These are phyloP conservation scores for Nyctalus aviator DNA, from an alignment of 2,797 vertebrate genomes.

Conservation along the genomic window DNA sequence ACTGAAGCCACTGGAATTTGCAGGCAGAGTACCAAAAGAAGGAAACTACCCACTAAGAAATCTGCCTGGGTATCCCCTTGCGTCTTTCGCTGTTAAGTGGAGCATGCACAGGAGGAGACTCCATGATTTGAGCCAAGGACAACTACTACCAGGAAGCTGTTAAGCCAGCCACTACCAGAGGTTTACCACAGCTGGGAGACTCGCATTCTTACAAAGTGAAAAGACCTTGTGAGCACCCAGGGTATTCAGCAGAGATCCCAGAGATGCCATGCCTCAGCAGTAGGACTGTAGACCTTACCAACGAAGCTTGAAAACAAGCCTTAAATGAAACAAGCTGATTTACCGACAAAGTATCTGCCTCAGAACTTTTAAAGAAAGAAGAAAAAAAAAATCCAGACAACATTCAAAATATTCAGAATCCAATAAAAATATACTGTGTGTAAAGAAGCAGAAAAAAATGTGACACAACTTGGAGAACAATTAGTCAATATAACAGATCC, in stretches of 20 bases:
- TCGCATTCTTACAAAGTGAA: background rate
- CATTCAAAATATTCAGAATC: background rate
- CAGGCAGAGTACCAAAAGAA: background rate
- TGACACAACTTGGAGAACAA: background rate
- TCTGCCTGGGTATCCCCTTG: background rate
- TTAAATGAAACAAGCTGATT: background rate
- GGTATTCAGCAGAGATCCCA: background rate
- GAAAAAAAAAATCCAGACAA: background rate
- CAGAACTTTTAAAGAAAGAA: conserved; percentile 4
- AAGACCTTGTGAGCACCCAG: background rate
- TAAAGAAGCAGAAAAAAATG: conserved; percentile 14
- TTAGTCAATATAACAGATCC: background rate
- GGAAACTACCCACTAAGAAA: background rate
- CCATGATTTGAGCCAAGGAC: background rate
- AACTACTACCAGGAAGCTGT: background rate
- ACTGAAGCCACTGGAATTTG: background rate
- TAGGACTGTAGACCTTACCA: background rate
- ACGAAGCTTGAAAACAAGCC: background rate
- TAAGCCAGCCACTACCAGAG: background rate
- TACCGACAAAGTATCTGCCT: background rate
- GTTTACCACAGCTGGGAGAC: background rate
- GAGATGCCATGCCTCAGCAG: background rate
- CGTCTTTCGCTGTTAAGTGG: background rate
- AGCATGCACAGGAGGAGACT: background rate
- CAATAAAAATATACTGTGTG: background rate